Conservation (phyloP, 2,888 invertebrate species). For the Periphyllus acericola region DNA sequence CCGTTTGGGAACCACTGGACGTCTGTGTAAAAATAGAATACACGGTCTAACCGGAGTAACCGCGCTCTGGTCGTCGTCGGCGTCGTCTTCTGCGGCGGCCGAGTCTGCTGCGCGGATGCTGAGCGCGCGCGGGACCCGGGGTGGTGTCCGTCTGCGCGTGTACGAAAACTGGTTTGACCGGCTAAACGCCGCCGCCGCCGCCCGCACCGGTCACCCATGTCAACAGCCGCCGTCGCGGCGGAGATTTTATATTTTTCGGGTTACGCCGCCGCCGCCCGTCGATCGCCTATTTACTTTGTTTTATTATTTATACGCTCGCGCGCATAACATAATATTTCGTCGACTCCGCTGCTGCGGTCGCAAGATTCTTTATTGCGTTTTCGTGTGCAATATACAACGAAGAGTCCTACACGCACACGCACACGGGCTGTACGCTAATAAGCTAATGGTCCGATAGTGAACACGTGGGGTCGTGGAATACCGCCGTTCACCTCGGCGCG, state of each 20-base stretch:
- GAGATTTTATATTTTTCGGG: constrained; percentile 55
- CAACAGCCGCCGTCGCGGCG: neutral
- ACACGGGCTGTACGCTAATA: neutral
- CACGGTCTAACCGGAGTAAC: constrained; percentile 16
- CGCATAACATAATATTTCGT: constrained; percentile 2
- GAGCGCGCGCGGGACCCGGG: constrained; percentile 18
- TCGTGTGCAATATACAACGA: neutral
- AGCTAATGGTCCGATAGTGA: neutral
- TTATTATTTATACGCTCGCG: neutral
- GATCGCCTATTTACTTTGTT: constrained; percentile 18
- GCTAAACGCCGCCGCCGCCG: constrained; percentile 29
- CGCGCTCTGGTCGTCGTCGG: neutral
- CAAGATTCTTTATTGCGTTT: constrained; percentile 22
- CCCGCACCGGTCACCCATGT: constrained; percentile 27
- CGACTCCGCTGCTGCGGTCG: neutral
- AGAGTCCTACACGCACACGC: neutral
- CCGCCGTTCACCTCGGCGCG: too few species aligned
- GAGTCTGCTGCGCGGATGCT: constrained; percentile 23
- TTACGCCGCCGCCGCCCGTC: neutral
- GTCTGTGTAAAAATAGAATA: constrained; percentile 42
- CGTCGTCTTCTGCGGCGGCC: neutral
- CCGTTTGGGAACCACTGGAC: constrained; percentile 42
- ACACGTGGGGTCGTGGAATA: neutral
- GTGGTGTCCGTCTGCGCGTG: constrained; percentile 38
- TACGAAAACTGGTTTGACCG: constrained; percentile 59